Percentiles rank a stretch among this genome's conserved stretches.
phyloP scores from a whole-genome alignment of 2,797 vertebrate genomes.

The Sciurus carolinensis region DNA sequence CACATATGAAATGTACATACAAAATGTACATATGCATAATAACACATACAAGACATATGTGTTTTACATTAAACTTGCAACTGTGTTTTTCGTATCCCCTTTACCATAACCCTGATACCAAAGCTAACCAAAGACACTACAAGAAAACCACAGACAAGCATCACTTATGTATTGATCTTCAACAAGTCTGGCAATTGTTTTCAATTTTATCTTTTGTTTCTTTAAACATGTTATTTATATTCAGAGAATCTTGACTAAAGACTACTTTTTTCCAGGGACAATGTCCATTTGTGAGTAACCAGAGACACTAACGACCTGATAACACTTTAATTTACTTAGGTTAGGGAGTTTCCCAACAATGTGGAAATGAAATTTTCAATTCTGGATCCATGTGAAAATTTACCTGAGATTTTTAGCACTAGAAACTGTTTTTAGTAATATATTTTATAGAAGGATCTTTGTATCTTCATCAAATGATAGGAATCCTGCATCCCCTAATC shows the following conservation, averaged over 20 bases:
- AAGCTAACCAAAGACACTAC: not conserved
- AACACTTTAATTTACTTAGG: not conserved
- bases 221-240: not conserved
- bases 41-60: not conserved
- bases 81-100: not conserved
- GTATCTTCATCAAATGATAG: slow-evolving; percentile 64
- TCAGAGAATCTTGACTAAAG: not conserved
- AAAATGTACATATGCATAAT: not conserved
- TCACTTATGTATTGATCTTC: no score
- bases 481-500: slow-evolving; percentile 41
- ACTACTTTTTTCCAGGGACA: not conserved
- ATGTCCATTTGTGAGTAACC: not conserved
- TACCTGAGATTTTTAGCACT: not conserved
- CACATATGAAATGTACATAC: not conserved
- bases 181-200: not conserved
- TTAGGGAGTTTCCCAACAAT: not conserved
- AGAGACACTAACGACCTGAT: not conserved
- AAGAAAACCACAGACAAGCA: not conserved
- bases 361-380: not conserved
- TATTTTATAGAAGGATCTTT: slow-evolving; percentile 58
- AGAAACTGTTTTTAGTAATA: not conserved
- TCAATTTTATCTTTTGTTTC: not conserved
- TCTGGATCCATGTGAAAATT: not conserved
- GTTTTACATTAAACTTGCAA: slow-evolving; percentile 41
- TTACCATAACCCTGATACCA: slow-evolving; percentile 9